Percentiles rank a stretch among this genome's conserved stretches.
These are phyloP conservation scores for Pristionchus exspectatus DNA, from an alignment of 2,888 invertebrate species.

Conservation along the genomic window DNA sequence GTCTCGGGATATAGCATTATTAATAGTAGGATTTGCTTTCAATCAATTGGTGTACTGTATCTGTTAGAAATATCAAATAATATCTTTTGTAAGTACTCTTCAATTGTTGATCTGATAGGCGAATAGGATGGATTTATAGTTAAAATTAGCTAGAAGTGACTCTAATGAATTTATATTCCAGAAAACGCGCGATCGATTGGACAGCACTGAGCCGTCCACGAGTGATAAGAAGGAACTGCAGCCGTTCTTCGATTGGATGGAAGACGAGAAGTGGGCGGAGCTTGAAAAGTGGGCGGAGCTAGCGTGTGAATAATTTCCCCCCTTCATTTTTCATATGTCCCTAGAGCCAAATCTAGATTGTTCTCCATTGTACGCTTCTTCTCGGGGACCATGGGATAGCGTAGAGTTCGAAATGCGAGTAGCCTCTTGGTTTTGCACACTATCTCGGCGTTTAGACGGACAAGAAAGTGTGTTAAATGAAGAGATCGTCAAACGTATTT, in stretches of 20 bases:
- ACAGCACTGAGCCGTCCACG: background rate
- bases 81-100: too few species aligned
- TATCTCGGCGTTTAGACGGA: too few species aligned
- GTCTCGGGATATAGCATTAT: too few species aligned
- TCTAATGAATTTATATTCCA: background rate
- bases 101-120: too few species aligned
- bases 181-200: conserved; percentile 8
- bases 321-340: background rate
- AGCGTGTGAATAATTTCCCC: background rate
- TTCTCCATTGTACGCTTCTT: background rate
- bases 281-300: conserved; percentile 44
- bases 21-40: background rate
- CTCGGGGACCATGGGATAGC: background rate
- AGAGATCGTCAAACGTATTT: too few species aligned
- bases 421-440: too few species aligned
- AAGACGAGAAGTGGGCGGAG: background rate
- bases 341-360: background rate
- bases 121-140: too few species aligned
- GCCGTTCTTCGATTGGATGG: conserved; percentile 38
- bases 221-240: background rate
- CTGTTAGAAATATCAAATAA: too few species aligned
- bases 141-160: too few species aligned
- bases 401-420: too few species aligned
- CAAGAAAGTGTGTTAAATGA: too few species aligned
- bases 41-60: background rate